These are phyloP conservation scores for Torymus aiolomorphi DNA, from an alignment of 2,888 invertebrate species.

Conservation along the genomic window DNA sequence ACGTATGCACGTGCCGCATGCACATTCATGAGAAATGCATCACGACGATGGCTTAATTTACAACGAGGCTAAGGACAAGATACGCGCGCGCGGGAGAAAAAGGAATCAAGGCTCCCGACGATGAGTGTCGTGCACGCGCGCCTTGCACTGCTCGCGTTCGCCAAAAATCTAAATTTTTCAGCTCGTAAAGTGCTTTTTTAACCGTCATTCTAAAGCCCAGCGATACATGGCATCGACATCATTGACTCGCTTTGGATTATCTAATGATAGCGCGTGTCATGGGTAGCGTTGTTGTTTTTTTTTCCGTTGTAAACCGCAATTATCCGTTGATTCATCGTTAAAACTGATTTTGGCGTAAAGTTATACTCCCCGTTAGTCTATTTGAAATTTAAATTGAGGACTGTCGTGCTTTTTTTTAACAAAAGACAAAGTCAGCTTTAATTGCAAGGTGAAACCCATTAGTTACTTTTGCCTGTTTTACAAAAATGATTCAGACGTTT, in stretches of 20 bases:
- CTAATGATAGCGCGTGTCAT: conserved; percentile 9
- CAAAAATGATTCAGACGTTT: no score
- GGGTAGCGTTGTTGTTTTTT: conserved; percentile 17
- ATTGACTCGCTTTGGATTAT: conserved; percentile 35
- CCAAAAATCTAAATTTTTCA: conserved; percentile 39
- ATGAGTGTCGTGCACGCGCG: conserved; percentile 23
- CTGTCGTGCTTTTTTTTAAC: no score
- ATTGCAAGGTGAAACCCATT: no score
- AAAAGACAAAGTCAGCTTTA: no score
- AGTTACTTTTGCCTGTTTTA: no score
- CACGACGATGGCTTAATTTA: conserved; percentile 47
- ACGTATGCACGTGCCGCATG: background rate
- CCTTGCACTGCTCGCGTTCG: conserved; percentile 24
- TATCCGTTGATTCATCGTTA: conserved; percentile 26
- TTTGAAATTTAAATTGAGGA: no score
- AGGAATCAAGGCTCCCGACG: conserved; percentile 49
- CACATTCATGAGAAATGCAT: conserved; percentile 56
- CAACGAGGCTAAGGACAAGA: conserved; percentile 56
- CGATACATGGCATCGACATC: conserved; percentile 21
- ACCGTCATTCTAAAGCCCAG: background rate
- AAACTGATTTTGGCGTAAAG: background rate
- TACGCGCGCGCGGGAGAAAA: conserved; percentile 25
- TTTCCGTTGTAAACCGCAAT: background rate
- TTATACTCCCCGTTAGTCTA: no score
- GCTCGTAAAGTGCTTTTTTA: background rate